Base-by-base conservation (phyloP, 1,140 invertebrate species). In the Lepidurus couesii region DNA sequence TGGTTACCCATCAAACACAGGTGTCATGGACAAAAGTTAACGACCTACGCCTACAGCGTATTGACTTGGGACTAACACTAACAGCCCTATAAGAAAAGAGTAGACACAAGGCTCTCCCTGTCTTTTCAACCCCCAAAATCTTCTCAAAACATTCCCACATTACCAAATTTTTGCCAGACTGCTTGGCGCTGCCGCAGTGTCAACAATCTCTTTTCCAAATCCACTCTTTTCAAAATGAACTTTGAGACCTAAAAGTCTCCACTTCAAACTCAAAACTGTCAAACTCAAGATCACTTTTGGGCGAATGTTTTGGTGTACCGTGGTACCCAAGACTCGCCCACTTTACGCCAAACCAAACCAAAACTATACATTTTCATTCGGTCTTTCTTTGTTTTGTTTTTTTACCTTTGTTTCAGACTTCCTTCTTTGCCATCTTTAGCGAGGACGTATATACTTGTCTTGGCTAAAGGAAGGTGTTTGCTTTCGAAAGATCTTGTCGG, bases 1-100 rank as follows among this genome's bases (percentile, higher is more conserved):
- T 21, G 53, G 53, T 65, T 65, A 65, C 53, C 16, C 53, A n/a
- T n/a, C n/a, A 65, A 65, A 65, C 53, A 65, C 53, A 65, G 53
- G 53, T 65, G 53, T 65, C 53, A 65, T 65, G 53, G 53, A 21
- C 13, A 1, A 34, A 13, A 6, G 53, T 65, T 65, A 65, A 65
- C 53, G 53, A 65, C 53, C 53, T 65, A 65, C 53, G 53, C 53
- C 53, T 65, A 65, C 53, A 65, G 53, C 9, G 16, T 65, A 65
- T 65, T 65, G 53, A 65, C 53, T 65, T 21, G 21, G 53, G 53
- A 65, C 53, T 65, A 13, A 21, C 21, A 65, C 53, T 65, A 65
- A 13, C 53, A n/a, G 53, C 16, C 6, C 8, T 0, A 7, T 21
- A 65, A 65, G 16, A 65, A 65, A n/a, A 21, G 13, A 21, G 21